Evolutionary conservation across 2,113 vertebrate species (phyloP).

Genomic region (Nerophis ophidion): DNA sequence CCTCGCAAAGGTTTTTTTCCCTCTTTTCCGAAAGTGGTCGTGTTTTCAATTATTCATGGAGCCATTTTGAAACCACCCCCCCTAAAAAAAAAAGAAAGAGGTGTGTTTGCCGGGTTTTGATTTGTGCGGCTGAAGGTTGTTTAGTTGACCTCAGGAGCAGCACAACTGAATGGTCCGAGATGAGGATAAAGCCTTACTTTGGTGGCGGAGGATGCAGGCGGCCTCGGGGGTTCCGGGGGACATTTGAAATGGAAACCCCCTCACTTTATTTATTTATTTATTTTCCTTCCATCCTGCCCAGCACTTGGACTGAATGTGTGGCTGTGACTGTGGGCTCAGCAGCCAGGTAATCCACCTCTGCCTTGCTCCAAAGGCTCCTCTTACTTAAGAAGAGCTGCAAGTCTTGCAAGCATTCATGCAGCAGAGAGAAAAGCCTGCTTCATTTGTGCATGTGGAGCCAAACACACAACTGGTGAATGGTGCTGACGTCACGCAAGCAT

Average conservation of each 20-base stretch:
- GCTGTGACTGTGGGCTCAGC: constrained; percentile 56
- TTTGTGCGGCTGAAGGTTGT: constrained; percentile 8
- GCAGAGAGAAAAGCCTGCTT: constrained; percentile 39
- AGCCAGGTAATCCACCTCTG: constrained; percentile 64
- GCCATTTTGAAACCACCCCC: constrained; percentile 6
- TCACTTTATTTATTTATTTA: constrained; percentile 8
- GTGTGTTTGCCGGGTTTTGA: constrained; percentile 10
- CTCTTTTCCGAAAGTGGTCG: constrained; percentile 10
- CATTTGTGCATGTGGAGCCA: constrained; percentile 49
- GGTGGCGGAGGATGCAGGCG: constrained; percentile 38
- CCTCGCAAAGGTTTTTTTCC: not conserved
- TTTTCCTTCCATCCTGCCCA: constrained; percentile 35
- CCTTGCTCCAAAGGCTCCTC: constrained; percentile 62
- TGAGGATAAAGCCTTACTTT: constrained; percentile 51
- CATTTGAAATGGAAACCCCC: constrained; percentile 62
- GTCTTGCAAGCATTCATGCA: constrained; percentile 58
- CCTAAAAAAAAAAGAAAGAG: not conserved
- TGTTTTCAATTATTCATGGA: constrained; percentile 29
- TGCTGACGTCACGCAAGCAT: constrained; percentile 56
- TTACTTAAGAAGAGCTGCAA: constrained; percentile 60
- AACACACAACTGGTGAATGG: constrained; percentile 56
- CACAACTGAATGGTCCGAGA: constrained; percentile 29
- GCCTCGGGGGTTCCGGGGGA: constrained; percentile 35
- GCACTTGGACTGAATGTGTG: constrained; percentile 52
- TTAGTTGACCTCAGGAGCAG: constrained; percentile 13